phyloP scores from a whole-genome alignment of 2,888 invertebrate genomes.

The Timandra comae region DNA sequence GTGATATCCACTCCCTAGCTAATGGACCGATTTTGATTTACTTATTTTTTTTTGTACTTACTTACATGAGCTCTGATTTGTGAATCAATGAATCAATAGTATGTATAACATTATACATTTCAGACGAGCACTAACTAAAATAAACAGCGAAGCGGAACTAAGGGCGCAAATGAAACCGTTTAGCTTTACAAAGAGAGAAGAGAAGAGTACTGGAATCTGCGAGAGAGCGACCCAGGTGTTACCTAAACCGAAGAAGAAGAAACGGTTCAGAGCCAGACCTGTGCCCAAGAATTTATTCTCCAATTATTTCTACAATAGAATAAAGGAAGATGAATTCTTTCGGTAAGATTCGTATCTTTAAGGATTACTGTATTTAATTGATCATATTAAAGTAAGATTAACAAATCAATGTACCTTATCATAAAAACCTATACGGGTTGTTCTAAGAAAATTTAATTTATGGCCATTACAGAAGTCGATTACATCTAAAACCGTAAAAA shows the following conservation, averaged over 20 bases:
- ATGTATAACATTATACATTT: too few relatives aligned
- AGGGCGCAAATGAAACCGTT: slow-evolving; percentile 81
- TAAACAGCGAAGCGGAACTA: slow-evolving; percentile 78
- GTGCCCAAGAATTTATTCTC: slow-evolving; percentile 83
- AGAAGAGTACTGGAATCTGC: slow-evolving; percentile 63
- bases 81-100: too few relatives aligned
- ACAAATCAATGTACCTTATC: too few relatives aligned
- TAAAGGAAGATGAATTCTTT: slow-evolving; percentile 84
- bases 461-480: too few relatives aligned
- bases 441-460: too few relatives aligned
- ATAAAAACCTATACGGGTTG: too few relatives aligned
- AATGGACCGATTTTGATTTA: too few relatives aligned
- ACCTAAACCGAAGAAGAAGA: slow-evolving; percentile 64
- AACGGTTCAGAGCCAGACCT: slow-evolving; percentile 80
- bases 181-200: slow-evolving; percentile 78
- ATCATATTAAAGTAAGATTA: background rate
- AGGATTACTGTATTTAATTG: background rate
- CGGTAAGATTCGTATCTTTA: too few relatives aligned
- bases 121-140: slow-evolving; percentile 77
- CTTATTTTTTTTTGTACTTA: too few relatives aligned
- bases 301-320: slow-evolving; percentile 82
- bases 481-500: too few relatives aligned
- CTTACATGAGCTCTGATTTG: too few relatives aligned
- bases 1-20: too few relatives aligned
- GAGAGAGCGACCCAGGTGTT: slow-evolving; percentile 45